phyloP scores from a whole-genome alignment of 2,797 vertebrate species.

The Arnoldichthys spilopterus region DNA sequence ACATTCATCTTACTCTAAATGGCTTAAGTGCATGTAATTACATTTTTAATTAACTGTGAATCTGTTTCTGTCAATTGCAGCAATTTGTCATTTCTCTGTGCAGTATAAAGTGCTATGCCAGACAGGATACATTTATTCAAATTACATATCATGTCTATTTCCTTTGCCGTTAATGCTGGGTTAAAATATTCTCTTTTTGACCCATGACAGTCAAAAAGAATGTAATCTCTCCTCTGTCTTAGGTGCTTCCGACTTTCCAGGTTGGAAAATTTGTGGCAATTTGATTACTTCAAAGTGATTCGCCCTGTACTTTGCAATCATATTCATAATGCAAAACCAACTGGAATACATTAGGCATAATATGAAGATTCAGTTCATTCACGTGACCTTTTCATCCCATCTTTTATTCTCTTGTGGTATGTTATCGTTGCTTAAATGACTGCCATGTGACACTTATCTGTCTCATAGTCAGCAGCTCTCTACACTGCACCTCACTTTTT shows the following conservation, averaged over 20 bases:
- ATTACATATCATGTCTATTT: slow-evolving; percentile 58
- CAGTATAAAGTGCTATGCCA: slow-evolving; percentile 67
- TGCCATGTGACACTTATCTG: slow-evolving; percentile 34
- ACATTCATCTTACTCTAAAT: slow-evolving; percentile 83
- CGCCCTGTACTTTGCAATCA: slow-evolving; percentile 49
- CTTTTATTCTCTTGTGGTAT: slow-evolving; percentile 1
- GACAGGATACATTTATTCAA: slow-evolving; percentile 59
- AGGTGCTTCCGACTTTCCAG: slow-evolving; percentile 39
- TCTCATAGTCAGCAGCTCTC: slow-evolving; percentile 66
- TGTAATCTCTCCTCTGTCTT: slow-evolving; percentile 61
- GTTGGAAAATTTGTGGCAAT: slow-evolving; percentile 48
- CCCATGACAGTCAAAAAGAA: slow-evolving; percentile 35
- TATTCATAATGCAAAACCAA: slow-evolving; percentile 54
- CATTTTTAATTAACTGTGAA: slow-evolving; percentile 84
- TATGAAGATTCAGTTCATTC: slow-evolving; percentile 60
- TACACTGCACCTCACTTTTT: slow-evolving; percentile 23
- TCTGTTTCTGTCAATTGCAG: slow-evolving; percentile 80
- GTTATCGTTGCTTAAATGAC: slow-evolving; percentile 19
- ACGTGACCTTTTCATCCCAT: slow-evolving; percentile 29
- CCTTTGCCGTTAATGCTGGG: slow-evolving; percentile 51
- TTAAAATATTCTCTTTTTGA: slow-evolving; percentile 55
- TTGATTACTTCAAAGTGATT: slow-evolving; percentile 63
- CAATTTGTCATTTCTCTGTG: slow-evolving; percentile 76
- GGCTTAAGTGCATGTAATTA: slow-evolving; percentile 85
- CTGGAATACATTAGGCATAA: slow-evolving; percentile 45